These are phyloP conservation scores for Choreutis nemorana DNA, from an alignment of 2,888 invertebrate genomes.

Conservation along the genomic window DNA sequence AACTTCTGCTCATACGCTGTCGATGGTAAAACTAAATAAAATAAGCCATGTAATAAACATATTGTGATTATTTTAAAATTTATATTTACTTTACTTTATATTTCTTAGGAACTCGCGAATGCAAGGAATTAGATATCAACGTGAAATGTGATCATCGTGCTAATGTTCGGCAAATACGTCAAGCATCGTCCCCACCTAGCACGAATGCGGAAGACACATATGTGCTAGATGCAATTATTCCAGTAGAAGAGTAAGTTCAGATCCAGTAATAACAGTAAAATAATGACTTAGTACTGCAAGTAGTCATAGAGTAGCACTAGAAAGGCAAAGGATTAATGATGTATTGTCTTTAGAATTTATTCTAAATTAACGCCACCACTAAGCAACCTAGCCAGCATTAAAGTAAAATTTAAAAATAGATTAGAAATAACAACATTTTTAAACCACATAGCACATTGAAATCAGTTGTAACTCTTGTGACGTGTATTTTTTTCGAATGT, in stretches of 20 bases:
- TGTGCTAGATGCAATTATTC: conserved; percentile 81
- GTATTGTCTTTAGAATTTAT: too few relatives aligned
- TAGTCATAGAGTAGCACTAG: too few relatives aligned
- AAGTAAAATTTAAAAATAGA: too few relatives aligned
- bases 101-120: conserved; percentile 74
- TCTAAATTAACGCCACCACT: too few relatives aligned
- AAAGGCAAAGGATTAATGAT: too few relatives aligned
- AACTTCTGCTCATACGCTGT: conserved; percentile 93
- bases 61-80: neutral
- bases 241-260: conserved; percentile 89
- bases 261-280: too few relatives aligned
- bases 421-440: too few relatives aligned
- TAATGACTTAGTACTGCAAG: too few relatives aligned
- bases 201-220: conserved; percentile 81
- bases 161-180: conserved; percentile 70
- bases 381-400: too few relatives aligned
- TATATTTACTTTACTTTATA: conserved; percentile 2
- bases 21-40: conserved; percentile 69
- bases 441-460: too few relatives aligned
- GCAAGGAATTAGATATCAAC: conserved; percentile 89
- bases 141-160: conserved; percentile 89
- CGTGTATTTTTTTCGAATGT: too few relatives aligned
- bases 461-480: neutral
- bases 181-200: conserved; percentile 57
- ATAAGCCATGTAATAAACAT: too few relatives aligned